A percentile compares a stretch with the other conserved stretches of the same genome.
phyloP scores from a whole-genome alignment of 2,888 invertebrate species.

The Synergus japonicus region DNA sequence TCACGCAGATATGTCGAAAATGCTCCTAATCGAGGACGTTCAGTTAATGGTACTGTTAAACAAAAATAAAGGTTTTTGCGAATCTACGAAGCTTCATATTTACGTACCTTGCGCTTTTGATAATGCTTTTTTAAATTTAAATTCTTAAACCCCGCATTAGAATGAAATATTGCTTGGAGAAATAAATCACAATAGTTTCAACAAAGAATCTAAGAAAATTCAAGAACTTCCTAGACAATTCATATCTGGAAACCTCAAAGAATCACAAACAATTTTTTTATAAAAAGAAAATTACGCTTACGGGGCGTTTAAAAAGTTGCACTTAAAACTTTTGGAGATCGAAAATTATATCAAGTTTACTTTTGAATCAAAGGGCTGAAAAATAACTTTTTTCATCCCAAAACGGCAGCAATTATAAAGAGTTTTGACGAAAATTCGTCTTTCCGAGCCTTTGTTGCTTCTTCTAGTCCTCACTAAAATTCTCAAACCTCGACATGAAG shows the following conservation, averaged over 20 bases:
- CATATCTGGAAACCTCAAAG: neutral
- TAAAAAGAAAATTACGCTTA: neutral
- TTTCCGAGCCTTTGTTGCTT: neutral
- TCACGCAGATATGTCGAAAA: slow-evolving; percentile 26
- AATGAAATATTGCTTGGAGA: neutral
- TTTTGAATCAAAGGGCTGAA: neutral
- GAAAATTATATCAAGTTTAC: neutral
- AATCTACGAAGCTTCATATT: slow-evolving; percentile 15
- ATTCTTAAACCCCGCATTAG: neutral
- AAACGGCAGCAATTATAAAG: neutral
- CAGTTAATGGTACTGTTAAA: neutral
- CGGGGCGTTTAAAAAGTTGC: neutral
- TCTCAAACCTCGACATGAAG: slow-evolving; percentile 62
- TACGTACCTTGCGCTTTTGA: neutral
- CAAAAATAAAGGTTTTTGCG: neutral
- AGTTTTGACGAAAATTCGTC: neutral
- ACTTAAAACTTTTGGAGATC: neutral
- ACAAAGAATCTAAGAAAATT: neutral
- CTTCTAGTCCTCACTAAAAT: neutral
- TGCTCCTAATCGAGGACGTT: neutral
- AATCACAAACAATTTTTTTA: neutral
- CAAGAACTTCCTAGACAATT: neutral
- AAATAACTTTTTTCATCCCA: neutral
- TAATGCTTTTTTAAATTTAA: neutral
- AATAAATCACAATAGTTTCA: slow-evolving; percentile 10